Base-by-base conservation (phyloP, 2,888 invertebrate genomes). In the Trichopria drosophilae region DNA sequence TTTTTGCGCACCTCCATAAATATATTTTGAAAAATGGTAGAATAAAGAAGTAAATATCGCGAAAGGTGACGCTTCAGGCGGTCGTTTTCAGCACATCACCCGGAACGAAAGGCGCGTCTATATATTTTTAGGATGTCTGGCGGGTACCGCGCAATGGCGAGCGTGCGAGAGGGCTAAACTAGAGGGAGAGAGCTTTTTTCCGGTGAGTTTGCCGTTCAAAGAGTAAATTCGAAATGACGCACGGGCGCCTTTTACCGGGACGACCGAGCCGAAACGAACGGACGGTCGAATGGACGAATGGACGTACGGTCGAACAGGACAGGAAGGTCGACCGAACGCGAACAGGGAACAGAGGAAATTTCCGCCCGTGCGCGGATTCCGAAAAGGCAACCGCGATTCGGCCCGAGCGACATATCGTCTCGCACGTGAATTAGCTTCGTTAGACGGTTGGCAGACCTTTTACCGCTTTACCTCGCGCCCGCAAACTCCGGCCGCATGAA, bases 401-500 rank as follows among this genome's bases (percentile, higher is more conserved):
- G n/a, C n/a, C n/a, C n/a, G n/a, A n/a, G n/a, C n/a, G n/a, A n/a
- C n/a, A n/a, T n/a, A 9, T 51, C 49, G 51, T 58, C 60, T 55
- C 62, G 55, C 63, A 61, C 59, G 65, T 55, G 59, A 64, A 63
- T 64, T 65, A 61, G 57, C 61, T 60, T 65, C 61, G 57, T 64
- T 65, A 63, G 55, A 50, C 60, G 58, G 58, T 59, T 55, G 50
- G 53, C 43, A 51, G 55, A 55, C 47, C 53, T 45, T 51, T 51
- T 37, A 51, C 47, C 45, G 44, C 26, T 37, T 29, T 12, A 29
- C 15, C 29, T 7, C n/a, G 3, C 28, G 4, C 6, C 12, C 34
- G 34, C 28, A 3, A 28, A n/a, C 10, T 28, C 3, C 6, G 34
- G 3, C 13, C 2, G 13, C 34, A 16, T 35, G 18, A 18, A 13